Evolutionary conservation across 2,888 invertebrate species (phyloP), one percentile per base, ranked within the genome.

Genomic region (Nezara viridula): DNA sequence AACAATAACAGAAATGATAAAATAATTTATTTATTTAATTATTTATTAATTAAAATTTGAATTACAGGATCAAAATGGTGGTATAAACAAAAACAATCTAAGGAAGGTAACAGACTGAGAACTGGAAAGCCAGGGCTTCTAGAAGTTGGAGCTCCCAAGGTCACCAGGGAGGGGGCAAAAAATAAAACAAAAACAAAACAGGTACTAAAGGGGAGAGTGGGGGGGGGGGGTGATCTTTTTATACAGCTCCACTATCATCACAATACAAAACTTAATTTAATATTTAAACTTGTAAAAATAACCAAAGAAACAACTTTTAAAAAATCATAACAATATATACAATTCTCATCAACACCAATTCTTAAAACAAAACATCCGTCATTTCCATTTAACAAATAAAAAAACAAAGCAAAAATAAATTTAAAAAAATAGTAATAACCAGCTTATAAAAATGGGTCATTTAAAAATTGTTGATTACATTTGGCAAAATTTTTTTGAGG

Each of bases 151-250:
- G 5, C 60, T 21, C n/a, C 21, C 81, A 81, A 81, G 81, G 81
- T 81, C 81, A 81, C 44, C 2, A 10, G 32, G 37, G 66, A 21
- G 37, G 21, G 66, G 19, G 66, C 32, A 81, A 81, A 32, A 81
- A 81, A 81, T 0, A 81, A 81, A 81, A 81, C 44, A 44, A 81
- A 44, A 81, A 81, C 24, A 44, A 81, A 44, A 81, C 81, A 81
- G 81, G 44, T 44, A 81, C 40, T n/a, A 37, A n/a, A 44, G 44
- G n/a, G 44, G 81, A 12, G n/a, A n/a, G n/a, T n/a, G 40, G 77
- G n/a, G n/a, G n/a, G 16, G 27, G 16, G 60, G 66, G 19, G 19
- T 60, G n/a, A 14, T 60, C 27, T 4, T 60, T 27, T 4, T 60
- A 60, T 60, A 60, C 14, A 27, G 12, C n/a, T 16, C 24, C 55